These are phyloP conservation scores for Oxytorus armatus DNA, from an alignment of 2,888 invertebrate genomes.

Conservation along the genomic window DNA sequence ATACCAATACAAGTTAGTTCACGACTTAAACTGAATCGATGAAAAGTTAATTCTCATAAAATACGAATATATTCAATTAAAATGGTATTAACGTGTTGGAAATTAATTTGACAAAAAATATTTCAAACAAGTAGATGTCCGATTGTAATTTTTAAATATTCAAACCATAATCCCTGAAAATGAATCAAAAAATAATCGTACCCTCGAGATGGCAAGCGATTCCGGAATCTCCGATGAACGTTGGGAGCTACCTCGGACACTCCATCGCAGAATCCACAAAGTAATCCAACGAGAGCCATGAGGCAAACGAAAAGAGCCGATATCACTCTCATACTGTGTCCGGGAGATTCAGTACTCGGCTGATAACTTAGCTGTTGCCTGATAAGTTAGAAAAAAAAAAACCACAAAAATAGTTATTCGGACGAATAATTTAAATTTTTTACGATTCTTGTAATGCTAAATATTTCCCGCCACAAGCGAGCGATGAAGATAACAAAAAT, in stretches of 20 bases:
- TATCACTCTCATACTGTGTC: conserved; percentile 70
- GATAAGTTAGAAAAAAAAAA: conserved; percentile 24
- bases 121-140: too few species aligned
- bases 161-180: too few species aligned
- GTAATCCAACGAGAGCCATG: conserved; percentile 70
- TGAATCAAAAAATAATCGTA: conserved; percentile 19
- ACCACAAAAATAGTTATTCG: neutral
- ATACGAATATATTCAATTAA: too few species aligned
- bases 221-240: conserved; percentile 69
- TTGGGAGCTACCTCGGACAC: conserved; percentile 69
- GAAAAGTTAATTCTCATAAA: too few species aligned
- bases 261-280: conserved; percentile 70
- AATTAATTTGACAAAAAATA: too few species aligned
- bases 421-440: conserved; percentile 5
- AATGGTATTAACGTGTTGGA: too few species aligned
- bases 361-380: neutral
- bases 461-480: too few species aligned
- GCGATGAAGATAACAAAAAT: conserved; percentile 11
- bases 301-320: conserved; percentile 66
- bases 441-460: too few species aligned
- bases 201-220: conserved; percentile 55
- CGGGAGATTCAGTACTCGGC: neutral
- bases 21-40: too few species aligned
- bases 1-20: too few species aligned
- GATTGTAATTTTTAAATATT: too few species aligned